Evolutionary conservation across 2,797 vertebrate species (phyloP), one percentile per base, ranked within the genome.

Genomic region (Alauda arvensis): DNA sequence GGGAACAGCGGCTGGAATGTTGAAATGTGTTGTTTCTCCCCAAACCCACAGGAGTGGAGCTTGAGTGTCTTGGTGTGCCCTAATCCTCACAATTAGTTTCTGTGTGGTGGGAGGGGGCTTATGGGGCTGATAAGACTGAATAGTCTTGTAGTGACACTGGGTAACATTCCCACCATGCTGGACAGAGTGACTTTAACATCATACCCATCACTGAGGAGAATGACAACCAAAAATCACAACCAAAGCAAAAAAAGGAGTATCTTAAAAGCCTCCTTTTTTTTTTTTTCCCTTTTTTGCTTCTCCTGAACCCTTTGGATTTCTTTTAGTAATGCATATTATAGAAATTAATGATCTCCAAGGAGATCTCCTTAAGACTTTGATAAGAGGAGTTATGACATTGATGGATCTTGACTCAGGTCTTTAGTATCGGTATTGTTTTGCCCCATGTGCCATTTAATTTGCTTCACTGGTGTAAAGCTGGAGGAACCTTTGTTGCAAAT

Each of bases 1-100:
- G 97, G 98, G 96, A 98, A 98, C 97, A 42, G 87, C 87, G 95
- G 88, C 81, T 94, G 97, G 97, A 98, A 98, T 98, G 97, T 96
- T 96, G 95, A 97, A 97, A 97, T 93, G 94, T 95, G 94, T 95
- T 97, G 94, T 97, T 97, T 97, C 96, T 95, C 83, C 92, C 82
- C 88, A 95, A 88, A 96, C 91, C 88, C 92, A 93, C 90, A 89
- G 85, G 91, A 95, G 91, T 77, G 88, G 92, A 96, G 96, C 94
- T 96, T 89, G 91, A 94, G 94, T 92, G 84, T 86, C 93, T 95
- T 92, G 79, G 93, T 94, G 89, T 89, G 63, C 87, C 93, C 93
- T 96, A 95, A 96, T 96, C 94, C 96, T 94, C 74, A 65, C 96
- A 96, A 94, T 76, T 95, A 91, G 72, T 87, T 95, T 93, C 92